These are phyloP conservation scores for Micronisus gabar DNA, from an alignment of 2,113 vertebrate species.

Conservation along the genomic window DNA sequence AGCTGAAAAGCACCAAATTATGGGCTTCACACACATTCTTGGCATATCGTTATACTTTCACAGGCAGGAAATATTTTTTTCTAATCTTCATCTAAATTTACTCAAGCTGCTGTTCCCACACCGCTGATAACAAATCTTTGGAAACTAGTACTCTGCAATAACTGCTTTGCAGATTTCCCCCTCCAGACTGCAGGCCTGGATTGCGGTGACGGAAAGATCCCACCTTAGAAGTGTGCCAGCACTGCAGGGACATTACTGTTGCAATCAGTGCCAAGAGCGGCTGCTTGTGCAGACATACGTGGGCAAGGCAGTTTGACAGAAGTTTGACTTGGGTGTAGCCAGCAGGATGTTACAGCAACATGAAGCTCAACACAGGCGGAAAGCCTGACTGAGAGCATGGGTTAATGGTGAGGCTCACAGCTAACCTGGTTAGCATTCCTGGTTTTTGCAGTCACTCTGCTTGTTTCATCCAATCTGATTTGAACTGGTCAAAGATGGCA, in stretches of 20 bases:
- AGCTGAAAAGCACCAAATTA: not conserved
- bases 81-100: not conserved
- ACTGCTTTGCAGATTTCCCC: not conserved
- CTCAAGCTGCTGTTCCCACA: not conserved
- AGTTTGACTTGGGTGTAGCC: not conserved
- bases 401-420: not conserved
- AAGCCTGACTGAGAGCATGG: not conserved
- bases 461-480: not conserved
- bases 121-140: not conserved
- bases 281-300: not conserved
- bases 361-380: not conserved
- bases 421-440: not conserved
- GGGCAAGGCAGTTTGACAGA: not conserved
- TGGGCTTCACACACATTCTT: not conserved
- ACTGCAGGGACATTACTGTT: not conserved
- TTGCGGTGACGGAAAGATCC: not conserved
- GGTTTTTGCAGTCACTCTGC: not conserved
- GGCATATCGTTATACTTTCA: not conserved
- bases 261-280: not conserved
- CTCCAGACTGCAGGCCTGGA: not conserved
- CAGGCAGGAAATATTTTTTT: constrained; percentile 9
- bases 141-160: not conserved
- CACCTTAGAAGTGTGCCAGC: not conserved
- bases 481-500: not conserved
- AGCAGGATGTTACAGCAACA: not conserved